Evolutionary conservation across 2,888 invertebrate genomes (phyloP).

Genomic region (Drosophila pseudotakahashii): DNA sequence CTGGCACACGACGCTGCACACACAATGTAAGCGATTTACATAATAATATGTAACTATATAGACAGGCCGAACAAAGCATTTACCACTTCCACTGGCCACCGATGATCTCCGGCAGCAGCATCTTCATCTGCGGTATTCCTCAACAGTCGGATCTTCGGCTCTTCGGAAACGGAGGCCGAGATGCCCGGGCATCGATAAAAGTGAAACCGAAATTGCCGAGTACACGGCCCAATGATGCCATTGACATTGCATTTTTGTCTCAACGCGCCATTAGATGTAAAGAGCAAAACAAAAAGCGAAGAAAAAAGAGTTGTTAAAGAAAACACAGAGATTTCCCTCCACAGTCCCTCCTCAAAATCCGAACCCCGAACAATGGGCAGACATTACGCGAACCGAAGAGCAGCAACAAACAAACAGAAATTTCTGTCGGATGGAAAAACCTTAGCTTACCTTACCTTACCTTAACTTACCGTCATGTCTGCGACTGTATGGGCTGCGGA

Average conservation of each 20-base stretch:
- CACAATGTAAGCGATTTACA: constrained; percentile 75
- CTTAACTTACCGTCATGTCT: constrained; percentile 6
- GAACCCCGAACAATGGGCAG: constrained; percentile 65
- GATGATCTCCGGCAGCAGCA: constrained; percentile 50
- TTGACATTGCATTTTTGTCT: constrained; percentile 81
- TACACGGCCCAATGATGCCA: constrained; percentile 67
- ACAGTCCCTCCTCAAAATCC: constrained; percentile 23
- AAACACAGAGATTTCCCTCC: constrained; percentile 46
- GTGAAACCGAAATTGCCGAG: constrained; percentile 79
- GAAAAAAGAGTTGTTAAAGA: constrained; percentile 18
- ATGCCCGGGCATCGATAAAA: constrained; percentile 66
- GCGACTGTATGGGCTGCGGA: constrained; percentile 28
- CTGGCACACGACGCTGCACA: constrained; percentile 68
- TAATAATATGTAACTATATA: constrained; percentile 72
- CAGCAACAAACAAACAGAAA: constrained; percentile 38
- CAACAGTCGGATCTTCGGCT: background rate
- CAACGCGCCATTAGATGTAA: constrained; percentile 69
- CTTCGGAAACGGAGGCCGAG: background rate
- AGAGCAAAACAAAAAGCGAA: constrained; percentile 47
- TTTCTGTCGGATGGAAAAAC: constrained; percentile 46
- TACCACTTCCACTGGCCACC: constrained; percentile 66
- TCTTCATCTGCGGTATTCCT: constrained; percentile 56
- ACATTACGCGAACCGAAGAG: constrained; percentile 65
- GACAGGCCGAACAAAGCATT: constrained; percentile 58
- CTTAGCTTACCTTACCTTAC: constrained; percentile 13